Conservation (phyloP, 2,888 invertebrate genomes). For the Drosophila monieri region DNA sequence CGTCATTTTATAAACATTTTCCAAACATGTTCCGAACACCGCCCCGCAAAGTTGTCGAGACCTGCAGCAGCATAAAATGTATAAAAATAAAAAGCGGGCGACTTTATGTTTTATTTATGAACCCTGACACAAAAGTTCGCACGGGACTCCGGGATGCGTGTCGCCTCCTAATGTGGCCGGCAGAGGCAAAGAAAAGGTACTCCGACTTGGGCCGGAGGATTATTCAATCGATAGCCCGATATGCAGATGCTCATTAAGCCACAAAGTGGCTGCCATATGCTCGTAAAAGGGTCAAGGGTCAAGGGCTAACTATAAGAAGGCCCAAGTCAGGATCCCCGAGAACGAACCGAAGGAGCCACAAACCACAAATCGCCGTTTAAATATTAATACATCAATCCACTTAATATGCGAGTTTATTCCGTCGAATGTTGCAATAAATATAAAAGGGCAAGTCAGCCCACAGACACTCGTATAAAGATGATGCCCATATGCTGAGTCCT, state of each 20-base stretch:
- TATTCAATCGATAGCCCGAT: conserved; percentile 39
- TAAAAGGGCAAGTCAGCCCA: conserved; percentile 49
- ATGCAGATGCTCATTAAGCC: conserved; percentile 55
- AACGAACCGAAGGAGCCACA: conserved; percentile 39
- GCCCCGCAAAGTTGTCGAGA: conserved; percentile 25
- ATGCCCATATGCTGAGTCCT: conserved; percentile 45
- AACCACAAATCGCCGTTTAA: conserved; percentile 82
- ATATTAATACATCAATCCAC: conserved; percentile 84
- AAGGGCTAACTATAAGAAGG: conserved; percentile 44
- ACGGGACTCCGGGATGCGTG: conserved; percentile 54
- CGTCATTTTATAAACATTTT: conserved; percentile 80
- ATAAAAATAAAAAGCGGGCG: conserved; percentile 58
- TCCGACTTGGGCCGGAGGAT: conserved; percentile 35
- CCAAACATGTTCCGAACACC: conserved; percentile 65
- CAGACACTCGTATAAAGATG: conserved; percentile 44
- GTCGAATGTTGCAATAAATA: conserved; percentile 75
- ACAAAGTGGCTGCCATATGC: conserved; percentile 51
- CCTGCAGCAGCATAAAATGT: conserved; percentile 66
- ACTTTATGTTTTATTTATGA: conserved; percentile 79
- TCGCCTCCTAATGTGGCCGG: conserved; percentile 20
- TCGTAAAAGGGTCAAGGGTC: conserved; percentile 63
- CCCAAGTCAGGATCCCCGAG: conserved; percentile 30
- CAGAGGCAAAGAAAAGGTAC: background rate
- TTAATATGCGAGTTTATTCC: conserved; percentile 80
- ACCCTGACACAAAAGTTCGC: conserved; percentile 54